Evolutionary conservation across 2,888 invertebrate species (phyloP), one percentile per base, ranked within the genome.

Genomic region (Sesia bembeciformis): DNA sequence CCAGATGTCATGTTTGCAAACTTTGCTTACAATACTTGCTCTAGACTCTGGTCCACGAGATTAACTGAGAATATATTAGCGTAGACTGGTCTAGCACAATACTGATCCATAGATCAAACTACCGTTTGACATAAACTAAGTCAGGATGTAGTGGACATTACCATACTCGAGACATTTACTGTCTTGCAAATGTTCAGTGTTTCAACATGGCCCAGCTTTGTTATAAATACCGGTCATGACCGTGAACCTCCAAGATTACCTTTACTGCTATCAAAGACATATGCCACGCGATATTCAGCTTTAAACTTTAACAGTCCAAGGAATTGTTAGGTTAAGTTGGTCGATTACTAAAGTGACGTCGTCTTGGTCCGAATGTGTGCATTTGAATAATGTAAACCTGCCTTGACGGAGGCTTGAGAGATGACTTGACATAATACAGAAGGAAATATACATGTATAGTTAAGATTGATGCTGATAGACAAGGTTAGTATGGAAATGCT

Each of bases 311-410:
- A 23, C 23, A 23, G 23, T 23, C 23, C 23, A 23, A 23, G 23
- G 23, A 23, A 23, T 23, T 23, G 23, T 23, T 42, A 6, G 7
- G 42, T 42, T 42, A 6, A 42, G 42, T 42, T 42, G 7, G 5
- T 2, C 6, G 5, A 42, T 42, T 46, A 46, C 50, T 50, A 50
- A 50, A 50, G 50, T 50, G 50, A 46, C 23, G 23, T 46, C 5
- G 50, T 50, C 7, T 52, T 52, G 65, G 72, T 70, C 64, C 64
- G 77, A 76, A 77, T 65, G 72, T 74, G 75, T 78, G 76, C 75
- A 79, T 85, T 85, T 87, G 85, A 87, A 88, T 87, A 85, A 86
- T 84, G 81, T 81, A 81, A 85, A 74, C 81, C 78, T 80, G 85
- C 80, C 78, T 79, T 68, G 73, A 69, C 70, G 68, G 72, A 75